Evolutionary conservation across 2,113 vertebrate species (phyloP), one percentile per base, ranked within the genome.

Genomic region (Chionomys nivalis): DNA sequence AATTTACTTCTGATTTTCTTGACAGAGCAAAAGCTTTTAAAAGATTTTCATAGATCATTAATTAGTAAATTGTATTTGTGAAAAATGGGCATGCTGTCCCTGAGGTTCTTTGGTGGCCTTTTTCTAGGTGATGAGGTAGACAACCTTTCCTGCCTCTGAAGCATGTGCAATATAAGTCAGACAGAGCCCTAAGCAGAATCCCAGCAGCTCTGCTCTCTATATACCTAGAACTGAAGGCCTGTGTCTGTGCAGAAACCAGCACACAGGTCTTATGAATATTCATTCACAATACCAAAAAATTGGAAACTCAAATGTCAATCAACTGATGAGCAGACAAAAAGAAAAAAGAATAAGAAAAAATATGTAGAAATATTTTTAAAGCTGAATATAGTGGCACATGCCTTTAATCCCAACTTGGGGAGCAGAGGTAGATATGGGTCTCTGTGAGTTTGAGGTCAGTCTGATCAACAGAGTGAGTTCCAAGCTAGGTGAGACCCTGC

Each of bases 41-140:
- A n/a, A 70, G 36, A 73, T 91, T 93, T 79, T 44, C 68, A 63
- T n/a, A 72, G 49, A 77, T 47, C 63, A 72, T 78, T 70, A n/a
- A 19, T 72, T 11, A 87, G 58, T 73, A 89, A 87, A 78, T 19
- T 9, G n/a, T 39, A 58, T 26, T 39, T 39, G 24, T 36, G 78
- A 36, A 44, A 76, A 96, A 39, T 39, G 66, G 39, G 19, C 17
- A n/a, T 95, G 81, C 42, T 87, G 21, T 94, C 82, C 68, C 75
- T 85, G 26, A 91, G 24, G 2, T 89, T 86, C 63, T 86, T 47
- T 39, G 39, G 39, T 82, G 73, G 14, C n/a, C 21, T 88, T 88
- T 70, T 63, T 72, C 82, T 28, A 36, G 17, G 75, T 83, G 70
- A 88, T 31, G 42, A 19, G 24, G 47, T n/a, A 55, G 26, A 87